Evolutionary conservation across 2,113 vertebrate genomes (phyloP).

Genomic region (Bucco capensis): DNA sequence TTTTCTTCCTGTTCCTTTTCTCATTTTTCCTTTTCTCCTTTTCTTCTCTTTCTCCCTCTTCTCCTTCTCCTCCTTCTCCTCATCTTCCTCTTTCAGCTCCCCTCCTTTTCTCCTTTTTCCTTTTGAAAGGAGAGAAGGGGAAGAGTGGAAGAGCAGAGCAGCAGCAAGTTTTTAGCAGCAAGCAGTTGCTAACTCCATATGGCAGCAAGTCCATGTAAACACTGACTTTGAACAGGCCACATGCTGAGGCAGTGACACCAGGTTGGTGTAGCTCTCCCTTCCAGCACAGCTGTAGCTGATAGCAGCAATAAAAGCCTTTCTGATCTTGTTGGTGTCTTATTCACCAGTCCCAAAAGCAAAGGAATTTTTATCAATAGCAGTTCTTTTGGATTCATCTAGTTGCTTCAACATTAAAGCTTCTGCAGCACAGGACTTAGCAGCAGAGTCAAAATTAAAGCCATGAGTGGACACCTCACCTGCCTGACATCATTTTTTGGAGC

Average conservation of each 20-base stretch:
- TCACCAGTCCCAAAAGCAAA: conserved; percentile 13
- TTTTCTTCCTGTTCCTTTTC: not conserved
- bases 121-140: too few species aligned
- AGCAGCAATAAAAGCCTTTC: conserved; percentile 6
- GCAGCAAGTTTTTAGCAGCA: too few species aligned
- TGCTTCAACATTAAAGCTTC: conserved; percentile 29
- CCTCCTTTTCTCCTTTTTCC: not conserved
- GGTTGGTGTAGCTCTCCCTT: not conserved
- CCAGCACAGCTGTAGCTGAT: conserved; percentile 31
- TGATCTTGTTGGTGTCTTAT: not conserved
- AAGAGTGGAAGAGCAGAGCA: too few species aligned
- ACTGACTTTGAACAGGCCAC: conserved; percentile 45
- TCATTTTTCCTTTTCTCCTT: not conserved
- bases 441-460: conserved; percentile 33
- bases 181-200: conserved; percentile 32
- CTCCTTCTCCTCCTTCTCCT: not conserved
- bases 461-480: not conserved
- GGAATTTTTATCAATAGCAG: conserved; percentile 28
- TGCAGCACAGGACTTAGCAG: not conserved
- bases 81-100: too few species aligned
- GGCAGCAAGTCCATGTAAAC: conserved; percentile 1
- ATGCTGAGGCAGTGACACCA: conserved; percentile 9
- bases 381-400: conserved; percentile 4
- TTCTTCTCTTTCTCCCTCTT: not conserved
- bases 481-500: not conserved